Percentiles rank a stretch among this genome's conserved stretches.
Evolutionary conservation across 2,113 vertebrate species (phyloP).

Genomic region (Platysteira castanea): DNA sequence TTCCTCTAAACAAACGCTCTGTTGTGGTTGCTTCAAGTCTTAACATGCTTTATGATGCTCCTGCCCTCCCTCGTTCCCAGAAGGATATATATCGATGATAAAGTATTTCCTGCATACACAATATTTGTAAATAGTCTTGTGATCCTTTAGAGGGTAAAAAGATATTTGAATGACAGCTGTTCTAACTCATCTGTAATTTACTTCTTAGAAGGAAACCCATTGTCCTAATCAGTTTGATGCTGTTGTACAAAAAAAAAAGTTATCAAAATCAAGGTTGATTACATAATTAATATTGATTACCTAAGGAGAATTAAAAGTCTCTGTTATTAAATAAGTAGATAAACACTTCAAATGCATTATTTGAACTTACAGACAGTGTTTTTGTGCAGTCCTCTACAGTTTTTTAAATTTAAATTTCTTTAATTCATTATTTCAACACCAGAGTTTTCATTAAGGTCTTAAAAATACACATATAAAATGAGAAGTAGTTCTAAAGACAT

Average conservation of each 20-base stretch:
- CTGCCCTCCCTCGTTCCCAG: background rate
- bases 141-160: background rate
- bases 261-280: background rate
- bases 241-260: background rate
- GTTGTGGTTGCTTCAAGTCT: background rate
- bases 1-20: background rate
- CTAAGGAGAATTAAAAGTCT: background rate
- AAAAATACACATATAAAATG: background rate
- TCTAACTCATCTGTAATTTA: background rate
- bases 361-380: background rate
- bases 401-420: background rate
- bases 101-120: background rate
- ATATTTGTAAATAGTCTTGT: background rate
- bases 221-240: background rate
- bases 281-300: background rate
- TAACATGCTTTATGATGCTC: background rate
- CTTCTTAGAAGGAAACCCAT: background rate
- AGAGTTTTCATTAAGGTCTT: background rate
- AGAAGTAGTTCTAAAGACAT: background rate
- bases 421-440: background rate
- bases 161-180: background rate
- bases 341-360: background rate
- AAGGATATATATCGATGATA: background rate
- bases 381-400: background rate
- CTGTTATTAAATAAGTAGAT: background rate